These are phyloP conservation scores for Parauchenoglanis punctatus DNA, from an alignment of 2,797 vertebrate species.

Conservation along the genomic window DNA sequence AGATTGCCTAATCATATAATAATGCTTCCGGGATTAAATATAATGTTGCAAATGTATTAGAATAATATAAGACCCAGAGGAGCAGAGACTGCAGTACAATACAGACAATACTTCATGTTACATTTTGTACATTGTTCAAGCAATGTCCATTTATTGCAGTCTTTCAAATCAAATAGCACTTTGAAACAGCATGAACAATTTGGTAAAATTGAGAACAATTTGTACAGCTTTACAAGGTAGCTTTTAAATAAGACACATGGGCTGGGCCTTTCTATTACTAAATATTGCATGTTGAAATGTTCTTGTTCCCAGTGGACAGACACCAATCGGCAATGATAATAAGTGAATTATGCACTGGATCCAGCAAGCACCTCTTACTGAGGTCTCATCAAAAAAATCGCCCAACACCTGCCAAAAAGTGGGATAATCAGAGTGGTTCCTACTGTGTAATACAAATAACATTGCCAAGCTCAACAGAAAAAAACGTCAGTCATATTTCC, in stretches of 20 bases:
- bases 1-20: conserved; percentile 5
- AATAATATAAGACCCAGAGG: background rate
- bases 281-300: conserved; percentile 11
- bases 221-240: conserved; percentile 8
- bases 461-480: conserved; percentile 12
- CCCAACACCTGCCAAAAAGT: conserved; percentile 24
- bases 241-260: conserved; percentile 29
- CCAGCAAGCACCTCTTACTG: conserved; percentile 7
- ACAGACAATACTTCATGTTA: background rate
- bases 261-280: conserved; percentile 3
- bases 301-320: conserved; percentile 16
- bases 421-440: conserved; percentile 16
- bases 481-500: background rate
- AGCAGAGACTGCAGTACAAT: background rate
- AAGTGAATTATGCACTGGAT: conserved; percentile 22
- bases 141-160: background rate
- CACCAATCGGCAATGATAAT: conserved; percentile 17
- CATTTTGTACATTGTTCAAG: conserved; percentile 13
- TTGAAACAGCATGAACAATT: conserved; percentile 13
- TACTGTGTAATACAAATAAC: conserved; percentile 13
- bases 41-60: background rate
- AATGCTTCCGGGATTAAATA: background rate
- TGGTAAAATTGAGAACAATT: conserved; percentile 17
- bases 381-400: background rate
- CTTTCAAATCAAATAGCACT: conserved; percentile 25